Evolutionary conservation across 1,140 invertebrate species (phyloP).

Genomic region (Cotesia glomerata): DNA sequence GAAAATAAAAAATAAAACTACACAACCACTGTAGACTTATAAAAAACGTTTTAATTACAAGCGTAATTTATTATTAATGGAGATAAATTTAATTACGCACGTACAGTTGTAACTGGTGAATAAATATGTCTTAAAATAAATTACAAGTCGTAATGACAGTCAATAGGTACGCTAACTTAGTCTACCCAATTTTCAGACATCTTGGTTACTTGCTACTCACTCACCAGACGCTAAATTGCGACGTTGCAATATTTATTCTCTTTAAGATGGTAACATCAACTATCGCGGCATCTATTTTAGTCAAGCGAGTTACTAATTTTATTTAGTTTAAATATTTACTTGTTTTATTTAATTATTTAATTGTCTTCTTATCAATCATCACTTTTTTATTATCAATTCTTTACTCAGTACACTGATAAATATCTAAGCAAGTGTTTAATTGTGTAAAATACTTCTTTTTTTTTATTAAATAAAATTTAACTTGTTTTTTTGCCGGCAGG

Average conservation of each 20-base stretch:
- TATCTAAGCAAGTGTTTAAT: background rate
- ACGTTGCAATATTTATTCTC: constrained; percentile 22
- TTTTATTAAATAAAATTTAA: background rate
- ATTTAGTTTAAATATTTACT: background rate
- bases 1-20: no score
- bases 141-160: constrained; percentile 5
- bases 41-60: background rate
- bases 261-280: constrained; percentile 17
- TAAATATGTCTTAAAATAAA: background rate
- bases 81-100: background rate
- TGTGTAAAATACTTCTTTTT: background rate
- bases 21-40: no score
- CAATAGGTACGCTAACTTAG: constrained; percentile 12
- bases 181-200: constrained; percentile 27
- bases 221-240: constrained; percentile 26
- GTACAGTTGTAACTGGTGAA: background rate
- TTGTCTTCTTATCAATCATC: background rate
- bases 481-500: background rate
- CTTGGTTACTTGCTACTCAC: constrained; percentile 16
- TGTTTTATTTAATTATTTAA: background rate
- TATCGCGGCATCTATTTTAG: background rate
- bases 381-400: no score
- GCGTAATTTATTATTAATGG: background rate
- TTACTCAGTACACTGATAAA: background rate
- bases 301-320: background rate